phyloP scores from a whole-genome alignment of 2,113 vertebrate genomes.

The Ochotona curzoniae region DNA sequence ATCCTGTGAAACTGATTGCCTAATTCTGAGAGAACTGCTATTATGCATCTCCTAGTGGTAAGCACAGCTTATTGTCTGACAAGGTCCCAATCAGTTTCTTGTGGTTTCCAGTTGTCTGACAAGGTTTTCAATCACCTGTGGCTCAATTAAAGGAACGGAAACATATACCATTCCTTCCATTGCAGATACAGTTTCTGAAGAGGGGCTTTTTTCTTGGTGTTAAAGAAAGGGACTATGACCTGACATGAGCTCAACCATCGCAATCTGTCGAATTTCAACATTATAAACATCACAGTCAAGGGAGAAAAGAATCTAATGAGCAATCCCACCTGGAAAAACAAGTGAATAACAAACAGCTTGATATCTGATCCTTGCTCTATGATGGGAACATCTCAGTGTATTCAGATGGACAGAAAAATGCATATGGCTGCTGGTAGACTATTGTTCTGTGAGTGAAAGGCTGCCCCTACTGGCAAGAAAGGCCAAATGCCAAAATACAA shows the following conservation, averaged over 20 bases:
- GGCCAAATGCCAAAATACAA: not conserved
- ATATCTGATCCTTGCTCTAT: not conserved
- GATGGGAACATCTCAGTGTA: not conserved
- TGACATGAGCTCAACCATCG: not conserved
- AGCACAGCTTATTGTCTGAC: not conserved
- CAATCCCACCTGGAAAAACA: not conserved
- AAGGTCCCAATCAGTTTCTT: not conserved
- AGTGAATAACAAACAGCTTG: not conserved
- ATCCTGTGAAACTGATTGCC: not conserved
- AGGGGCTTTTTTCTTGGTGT: not conserved
- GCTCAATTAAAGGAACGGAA: rapidly evolving
- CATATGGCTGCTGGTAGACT: not conserved
- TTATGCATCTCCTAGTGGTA: not conserved
- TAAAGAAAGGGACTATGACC: not conserved
- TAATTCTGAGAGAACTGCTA: not conserved
- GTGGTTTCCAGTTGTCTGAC: no score
- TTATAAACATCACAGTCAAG: not conserved
- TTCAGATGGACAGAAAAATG: not conserved
- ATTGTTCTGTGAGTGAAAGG: not conserved
- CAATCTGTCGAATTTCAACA: not conserved
- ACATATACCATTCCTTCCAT: not conserved
- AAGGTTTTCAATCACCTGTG: not conserved
- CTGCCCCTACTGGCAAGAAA: not conserved
- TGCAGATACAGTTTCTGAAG: not conserved
- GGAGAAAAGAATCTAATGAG: not conserved